Conservation (phyloP, 2,888 invertebrate genomes). For the Tridacna crocea region DNA sequence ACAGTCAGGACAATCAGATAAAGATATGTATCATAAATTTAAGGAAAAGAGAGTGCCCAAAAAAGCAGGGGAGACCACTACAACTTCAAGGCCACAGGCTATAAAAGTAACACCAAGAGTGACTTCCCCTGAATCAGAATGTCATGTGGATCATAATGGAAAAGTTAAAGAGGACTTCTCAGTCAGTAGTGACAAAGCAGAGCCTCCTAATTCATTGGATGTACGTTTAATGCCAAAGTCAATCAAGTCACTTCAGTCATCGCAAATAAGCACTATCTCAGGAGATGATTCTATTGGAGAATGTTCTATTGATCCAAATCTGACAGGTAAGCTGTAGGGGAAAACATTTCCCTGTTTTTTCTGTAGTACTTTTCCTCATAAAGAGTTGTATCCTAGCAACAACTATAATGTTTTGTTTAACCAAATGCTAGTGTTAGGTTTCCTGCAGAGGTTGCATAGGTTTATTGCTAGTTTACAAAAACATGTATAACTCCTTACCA, state of each 20-base stretch:
- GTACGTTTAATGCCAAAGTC: slow-evolving; percentile 66
- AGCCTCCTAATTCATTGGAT: slow-evolving; percentile 67
- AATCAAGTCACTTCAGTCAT: slow-evolving; percentile 65
- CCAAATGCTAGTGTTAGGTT: too few relatives aligned
- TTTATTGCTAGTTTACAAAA: too few relatives aligned
- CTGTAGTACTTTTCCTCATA: too few relatives aligned
- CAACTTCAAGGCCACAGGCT: slow-evolving; percentile 55
- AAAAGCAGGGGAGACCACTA: slow-evolving; percentile 52
- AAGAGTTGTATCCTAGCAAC: too few relatives aligned
- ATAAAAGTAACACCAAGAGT: slow-evolving; percentile 64
- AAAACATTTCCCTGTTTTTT: background rate
- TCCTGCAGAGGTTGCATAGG: too few relatives aligned
- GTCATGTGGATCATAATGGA: slow-evolving; percentile 5
- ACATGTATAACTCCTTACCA: too few relatives aligned
- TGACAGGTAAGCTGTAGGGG: slow-evolving; percentile 69
- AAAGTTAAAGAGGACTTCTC: background rate
- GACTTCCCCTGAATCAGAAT: slow-evolving; percentile 35
- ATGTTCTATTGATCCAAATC: slow-evolving; percentile 77
- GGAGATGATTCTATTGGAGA: slow-evolving; percentile 79
- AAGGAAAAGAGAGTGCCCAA: slow-evolving; percentile 75
- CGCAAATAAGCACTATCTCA: slow-evolving; percentile 69
- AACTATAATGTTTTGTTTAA: too few relatives aligned
- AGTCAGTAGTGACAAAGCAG: slow-evolving; percentile 4
- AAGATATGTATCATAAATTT: slow-evolving; percentile 78
- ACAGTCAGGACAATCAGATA: slow-evolving; percentile 70